Evolutionary conservation across 2,888 invertebrate genomes (phyloP), one percentile per base, ranked within the genome.

Genomic region (Trachelus tabidus): DNA sequence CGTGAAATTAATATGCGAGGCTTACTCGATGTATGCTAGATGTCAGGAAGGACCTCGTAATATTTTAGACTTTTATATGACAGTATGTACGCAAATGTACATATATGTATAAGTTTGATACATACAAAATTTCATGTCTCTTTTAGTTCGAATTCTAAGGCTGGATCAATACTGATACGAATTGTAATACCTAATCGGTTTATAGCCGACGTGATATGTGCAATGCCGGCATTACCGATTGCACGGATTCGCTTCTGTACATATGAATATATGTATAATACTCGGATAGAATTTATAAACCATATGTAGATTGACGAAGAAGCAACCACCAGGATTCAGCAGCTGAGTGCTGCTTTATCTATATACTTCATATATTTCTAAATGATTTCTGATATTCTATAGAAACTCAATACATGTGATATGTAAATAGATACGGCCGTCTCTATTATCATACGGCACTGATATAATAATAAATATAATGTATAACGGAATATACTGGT

Each of bases 61-160:
- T 34, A 37, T 56, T 74, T 34, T 74, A 31, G n/a, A 30, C 31
- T 74, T 74, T 74, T 74, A 30, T 35, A 23, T 74, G 12, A 68
- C 35, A 76, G 12, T 2, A 9, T 15, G 40, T 40, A 9, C 56
- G 56, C 1, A 40, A 23, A 40, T 40, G 23, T 9, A 23, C 1
- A 6, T 2, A 23, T 37, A 6, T 2, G 34, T 56, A 76, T 33
- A 75, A 77, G 77, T 80, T 79, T 77, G 15, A 71, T 77, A 81
- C 76, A 78, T 78, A 76, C 76, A 81, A 80, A 78, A 80, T 76
- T 80, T 79, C 73, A 35, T 77, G 77, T 77, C 69, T 73, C 79
- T 77, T 77, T 79, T 77, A 78, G 9, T 56, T 56, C 9, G 15
- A 56, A 23, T 23, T 9, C 23, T 56, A 23, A 56, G 9, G 0